These are phyloP conservation scores for Scaptomyza flava DNA, from an alignment of 2,888 invertebrate genomes.

Conservation along the genomic window DNA sequence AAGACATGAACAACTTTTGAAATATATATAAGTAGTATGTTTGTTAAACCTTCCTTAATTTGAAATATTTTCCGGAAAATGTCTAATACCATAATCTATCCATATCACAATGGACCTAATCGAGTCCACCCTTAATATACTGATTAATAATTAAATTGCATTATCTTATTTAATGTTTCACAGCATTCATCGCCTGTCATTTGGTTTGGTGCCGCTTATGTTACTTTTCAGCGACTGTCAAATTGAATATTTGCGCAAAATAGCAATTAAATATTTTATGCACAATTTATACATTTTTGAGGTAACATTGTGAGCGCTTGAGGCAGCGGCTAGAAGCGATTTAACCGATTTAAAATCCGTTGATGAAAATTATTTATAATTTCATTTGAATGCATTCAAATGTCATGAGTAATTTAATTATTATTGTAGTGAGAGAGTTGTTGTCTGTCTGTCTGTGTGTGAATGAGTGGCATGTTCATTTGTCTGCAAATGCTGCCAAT, in stretches of 20 bases:
- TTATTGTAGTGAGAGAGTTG: conserved; percentile 26
- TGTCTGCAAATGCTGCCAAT: conserved; percentile 3
- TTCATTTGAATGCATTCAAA: conserved; percentile 64
- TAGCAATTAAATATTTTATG: conserved; percentile 48
- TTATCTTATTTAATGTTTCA: conserved; percentile 24
- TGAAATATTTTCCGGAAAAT: background rate
- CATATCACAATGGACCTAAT: background rate
- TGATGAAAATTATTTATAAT: conserved; percentile 42
- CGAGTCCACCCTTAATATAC: too few species aligned
- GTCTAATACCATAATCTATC: background rate
- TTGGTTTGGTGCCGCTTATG: conserved; percentile 14
- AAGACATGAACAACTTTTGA: too few species aligned
- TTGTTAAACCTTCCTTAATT: background rate
- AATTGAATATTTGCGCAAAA: conserved; percentile 20
- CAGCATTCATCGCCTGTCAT: conserved; percentile 18
- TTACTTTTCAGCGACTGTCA: conserved; percentile 33
- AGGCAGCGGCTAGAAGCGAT: background rate
- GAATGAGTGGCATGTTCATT: background rate
- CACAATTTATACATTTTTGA: conserved; percentile 23
- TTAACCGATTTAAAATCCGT: conserved; percentile 16
- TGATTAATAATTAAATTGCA: background rate
- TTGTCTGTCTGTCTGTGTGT: background rate
- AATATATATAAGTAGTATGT: background rate
- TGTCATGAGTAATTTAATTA: conserved; percentile 64
- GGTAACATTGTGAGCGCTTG: conserved; percentile 1